Evolutionary conservation across 2,888 invertebrate genomes (phyloP).

Genomic region (Brachycybe producta): DNA sequence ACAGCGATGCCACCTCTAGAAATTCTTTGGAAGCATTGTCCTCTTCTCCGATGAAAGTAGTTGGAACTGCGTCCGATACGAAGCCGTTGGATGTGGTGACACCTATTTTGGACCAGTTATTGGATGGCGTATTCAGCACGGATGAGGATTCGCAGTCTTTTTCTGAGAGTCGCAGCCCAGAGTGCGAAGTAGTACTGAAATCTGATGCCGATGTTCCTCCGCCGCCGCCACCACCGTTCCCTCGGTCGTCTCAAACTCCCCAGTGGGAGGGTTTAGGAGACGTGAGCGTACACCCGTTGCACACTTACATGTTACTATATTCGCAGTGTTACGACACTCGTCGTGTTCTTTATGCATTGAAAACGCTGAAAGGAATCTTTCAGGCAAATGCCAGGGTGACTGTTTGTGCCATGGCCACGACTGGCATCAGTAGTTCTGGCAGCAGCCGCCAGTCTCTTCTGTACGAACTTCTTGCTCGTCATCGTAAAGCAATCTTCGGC

Average conservation of each 20-base stretch:
- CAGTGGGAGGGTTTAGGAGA: conserved; percentile 21
- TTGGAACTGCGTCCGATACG: neutral
- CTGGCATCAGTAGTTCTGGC: conserved; percentile 47
- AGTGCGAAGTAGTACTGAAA: neutral
- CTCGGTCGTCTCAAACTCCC: neutral
- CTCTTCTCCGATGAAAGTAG: neutral
- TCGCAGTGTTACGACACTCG: conserved; percentile 63
- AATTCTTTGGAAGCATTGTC: neutral
- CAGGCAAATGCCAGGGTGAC: conserved; percentile 55
- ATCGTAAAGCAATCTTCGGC: conserved; percentile 64
- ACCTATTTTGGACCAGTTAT: conserved; percentile 45
- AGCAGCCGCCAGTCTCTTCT: conserved; percentile 36
- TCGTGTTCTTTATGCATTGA: conserved; percentile 57
- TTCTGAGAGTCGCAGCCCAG: neutral
- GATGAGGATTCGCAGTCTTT: neutral
- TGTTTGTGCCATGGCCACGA: conserved; percentile 60
- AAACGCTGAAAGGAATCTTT: conserved; percentile 58
- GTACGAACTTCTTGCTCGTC: conserved; percentile 52
- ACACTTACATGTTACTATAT: conserved; percentile 71
- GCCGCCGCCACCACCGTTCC: neutral
- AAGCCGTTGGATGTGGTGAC: conserved; percentile 36
- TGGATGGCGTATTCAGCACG: conserved; percentile 40
- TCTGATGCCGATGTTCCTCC: neutral
- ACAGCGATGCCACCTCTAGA: conserved; percentile 1
- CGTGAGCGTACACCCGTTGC: conserved; percentile 52